Conservation (phyloP, 2,888 invertebrate genomes). For the Chloroclysta siterata region DNA sequence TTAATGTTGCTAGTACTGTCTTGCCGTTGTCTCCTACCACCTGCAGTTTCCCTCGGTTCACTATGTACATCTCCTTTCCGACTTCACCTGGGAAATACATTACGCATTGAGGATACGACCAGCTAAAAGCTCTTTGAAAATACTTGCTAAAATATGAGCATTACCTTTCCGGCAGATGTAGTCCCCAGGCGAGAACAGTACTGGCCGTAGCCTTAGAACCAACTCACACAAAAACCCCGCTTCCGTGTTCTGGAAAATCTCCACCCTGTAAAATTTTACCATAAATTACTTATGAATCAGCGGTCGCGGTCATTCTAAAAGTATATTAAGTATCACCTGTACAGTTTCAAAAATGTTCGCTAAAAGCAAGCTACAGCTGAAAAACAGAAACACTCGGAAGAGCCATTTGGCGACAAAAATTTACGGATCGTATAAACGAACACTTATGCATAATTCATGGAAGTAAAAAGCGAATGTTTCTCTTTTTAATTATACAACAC, state of each 20-base stretch:
- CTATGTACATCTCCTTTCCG: slow-evolving; percentile 99
- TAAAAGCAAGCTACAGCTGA: slow-evolving; percentile 53
- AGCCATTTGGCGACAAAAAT: slow-evolving; percentile 75
- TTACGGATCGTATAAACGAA: slow-evolving; percentile 80
- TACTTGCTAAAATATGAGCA: slow-evolving; percentile 7
- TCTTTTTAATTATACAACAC: slow-evolving; percentile 83
- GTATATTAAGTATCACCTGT: slow-evolving; percentile 44
- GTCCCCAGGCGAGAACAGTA: slow-evolving; percentile 98
- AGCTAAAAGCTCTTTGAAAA: not conserved
- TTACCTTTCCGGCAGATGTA: slow-evolving; percentile 99
- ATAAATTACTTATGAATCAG: slow-evolving; percentile 30
- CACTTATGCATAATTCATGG: slow-evolving; percentile 82
- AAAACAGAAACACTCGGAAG: slow-evolving; percentile 61
- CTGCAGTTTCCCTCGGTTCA: slow-evolving; percentile 97
- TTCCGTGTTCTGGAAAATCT: slow-evolving; percentile 99
- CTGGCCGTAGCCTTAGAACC: slow-evolving; percentile 96
- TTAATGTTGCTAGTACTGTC: slow-evolving; percentile 97
- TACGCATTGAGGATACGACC: slow-evolving; percentile 8
- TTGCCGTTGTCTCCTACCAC: slow-evolving; percentile 98
- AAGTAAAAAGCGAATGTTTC: slow-evolving; percentile 81
- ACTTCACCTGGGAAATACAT: slow-evolving; percentile 92
- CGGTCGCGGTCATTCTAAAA: slow-evolving; percentile 30
- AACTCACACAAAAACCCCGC: slow-evolving; percentile 99
- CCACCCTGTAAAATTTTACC: slow-evolving; percentile 86
- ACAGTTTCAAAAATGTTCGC: slow-evolving; percentile 44